phyloP scores from a whole-genome alignment of 2,113 vertebrate species.

The Muntiacus muntjak region DNA sequence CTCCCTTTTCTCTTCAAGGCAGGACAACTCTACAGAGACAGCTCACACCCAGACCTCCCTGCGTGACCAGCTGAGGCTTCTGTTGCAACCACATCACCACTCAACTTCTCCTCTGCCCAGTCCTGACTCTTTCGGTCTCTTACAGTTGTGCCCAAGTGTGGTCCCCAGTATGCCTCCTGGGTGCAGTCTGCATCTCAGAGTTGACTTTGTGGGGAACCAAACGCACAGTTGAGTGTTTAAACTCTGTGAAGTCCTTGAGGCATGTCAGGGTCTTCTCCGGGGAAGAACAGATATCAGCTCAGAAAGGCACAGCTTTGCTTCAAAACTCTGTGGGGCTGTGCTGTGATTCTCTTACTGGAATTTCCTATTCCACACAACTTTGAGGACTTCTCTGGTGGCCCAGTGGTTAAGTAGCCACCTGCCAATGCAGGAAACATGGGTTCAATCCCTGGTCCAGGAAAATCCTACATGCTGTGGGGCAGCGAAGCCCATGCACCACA shows the following conservation, averaged over 20 bases:
- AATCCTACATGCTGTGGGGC: neutral
- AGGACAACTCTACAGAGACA: neutral
- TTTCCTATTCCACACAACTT: neutral
- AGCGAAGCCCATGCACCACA: neutral
- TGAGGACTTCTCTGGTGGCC: neutral
- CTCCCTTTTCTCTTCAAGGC: neutral
- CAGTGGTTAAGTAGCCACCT: neutral
- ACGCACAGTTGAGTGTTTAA: neutral
- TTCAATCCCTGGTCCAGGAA: neutral
- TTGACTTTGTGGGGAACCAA: neutral
- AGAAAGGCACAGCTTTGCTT: neutral
- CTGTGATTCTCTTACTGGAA: neutral
- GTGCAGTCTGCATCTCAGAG: neutral
- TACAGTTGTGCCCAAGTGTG: neutral
- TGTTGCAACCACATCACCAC: neutral
- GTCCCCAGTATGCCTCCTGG: neutral
- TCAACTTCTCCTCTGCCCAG: neutral
- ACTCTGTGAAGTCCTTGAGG: neutral
- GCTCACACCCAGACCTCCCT: neutral
- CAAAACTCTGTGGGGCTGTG: neutral
- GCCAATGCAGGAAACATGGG: neutral
- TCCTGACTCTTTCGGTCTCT: neutral
- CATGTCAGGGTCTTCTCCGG: neutral
- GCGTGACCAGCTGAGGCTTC: neutral
- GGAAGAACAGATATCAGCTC: neutral